A percentile compares a stretch with the other conserved stretches of the same genome.
Evolutionary conservation across 2,888 invertebrate species (phyloP).

Genomic region (Lordiphosa andalusiaca): DNA sequence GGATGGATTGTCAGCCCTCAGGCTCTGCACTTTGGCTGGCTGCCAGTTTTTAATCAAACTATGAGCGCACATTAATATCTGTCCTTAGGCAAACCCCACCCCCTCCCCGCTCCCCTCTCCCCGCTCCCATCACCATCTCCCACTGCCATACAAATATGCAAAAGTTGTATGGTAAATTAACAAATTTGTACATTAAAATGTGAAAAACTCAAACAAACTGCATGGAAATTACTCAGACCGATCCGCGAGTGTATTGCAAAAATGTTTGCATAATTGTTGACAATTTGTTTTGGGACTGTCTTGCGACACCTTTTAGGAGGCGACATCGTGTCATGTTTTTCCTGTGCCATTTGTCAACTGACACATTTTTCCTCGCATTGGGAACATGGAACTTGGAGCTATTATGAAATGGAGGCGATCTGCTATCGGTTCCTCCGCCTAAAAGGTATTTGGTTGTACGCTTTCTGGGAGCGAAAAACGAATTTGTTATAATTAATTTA

Average conservation of each 20-base stretch:
- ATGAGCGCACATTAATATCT: conserved; percentile 74
- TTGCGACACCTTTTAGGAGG: conserved; percentile 67
- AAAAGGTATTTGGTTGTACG: too few relatives aligned
- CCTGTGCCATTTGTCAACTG: conserved; percentile 78
- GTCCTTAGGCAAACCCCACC: conserved; percentile 48
- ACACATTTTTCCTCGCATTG: conserved; percentile 47
- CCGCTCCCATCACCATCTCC: neutral
- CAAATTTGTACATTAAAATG: conserved; percentile 80
- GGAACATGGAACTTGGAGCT: conserved; percentile 33
- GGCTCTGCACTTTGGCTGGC: conserved; percentile 62
- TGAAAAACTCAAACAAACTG: conserved; percentile 70
- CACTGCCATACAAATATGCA: conserved; percentile 75
- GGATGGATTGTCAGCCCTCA: conserved; percentile 53
- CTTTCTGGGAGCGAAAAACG: conserved; percentile 35
- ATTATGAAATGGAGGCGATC: conserved; percentile 57
- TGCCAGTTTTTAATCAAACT: conserved; percentile 79
- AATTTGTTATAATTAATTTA: conserved; percentile 77
- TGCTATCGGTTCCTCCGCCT: neutral
- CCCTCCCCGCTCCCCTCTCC: neutral
- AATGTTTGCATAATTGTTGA: conserved; percentile 72
- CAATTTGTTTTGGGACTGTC: conserved; percentile 73
- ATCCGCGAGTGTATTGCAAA: conserved; percentile 46
- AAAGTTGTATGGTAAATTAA: conserved; percentile 80
- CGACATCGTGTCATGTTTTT: conserved; percentile 76
- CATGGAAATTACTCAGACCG: conserved; percentile 69